Percentiles rank a stretch among this genome's conserved stretches.
phyloP scores from a whole-genome alignment of 2,113 vertebrate genomes.

The Sclerurus mexicanus region DNA sequence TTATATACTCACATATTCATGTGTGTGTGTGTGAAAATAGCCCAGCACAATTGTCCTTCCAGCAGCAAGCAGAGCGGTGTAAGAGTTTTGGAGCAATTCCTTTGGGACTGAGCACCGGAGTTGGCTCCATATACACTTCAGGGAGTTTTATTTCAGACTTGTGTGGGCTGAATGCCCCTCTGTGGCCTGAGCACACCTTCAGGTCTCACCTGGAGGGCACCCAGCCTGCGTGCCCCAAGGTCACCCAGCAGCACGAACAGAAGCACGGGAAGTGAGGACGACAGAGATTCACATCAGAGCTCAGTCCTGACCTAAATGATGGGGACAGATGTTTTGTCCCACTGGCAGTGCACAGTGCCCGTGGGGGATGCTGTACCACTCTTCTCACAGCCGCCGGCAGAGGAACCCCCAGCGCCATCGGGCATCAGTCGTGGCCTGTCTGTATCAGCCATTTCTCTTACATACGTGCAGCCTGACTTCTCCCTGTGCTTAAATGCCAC shows the following conservation, averaged over 20 bases:
- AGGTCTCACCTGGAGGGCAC: not conserved
- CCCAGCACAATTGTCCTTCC: not conserved
- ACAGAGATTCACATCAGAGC: not conserved
- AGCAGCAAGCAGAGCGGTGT: not conserved
- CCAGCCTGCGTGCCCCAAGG: not conserved
- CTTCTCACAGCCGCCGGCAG: not conserved
- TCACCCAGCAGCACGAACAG: not conserved
- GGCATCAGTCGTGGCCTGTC: not conserved
- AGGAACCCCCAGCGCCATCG: not conserved
- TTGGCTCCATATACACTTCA: not conserved
- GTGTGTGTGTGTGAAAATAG: not conserved
- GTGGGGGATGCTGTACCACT: not conserved
- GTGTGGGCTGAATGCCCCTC: not conserved
- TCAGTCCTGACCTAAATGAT: not conserved
- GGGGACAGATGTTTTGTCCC: not conserved
- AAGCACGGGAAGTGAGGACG: not conserved
- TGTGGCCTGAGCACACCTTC: not conserved
- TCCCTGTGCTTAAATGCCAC: not conserved
- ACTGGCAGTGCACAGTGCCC: not conserved
- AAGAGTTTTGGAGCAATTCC: not conserved
- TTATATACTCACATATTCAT: not conserved
- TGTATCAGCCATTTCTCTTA: not conserved
- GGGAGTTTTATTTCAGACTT: not conserved
- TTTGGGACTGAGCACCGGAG: not conserved
- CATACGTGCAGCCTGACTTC: not conserved